These are phyloP conservation scores for Dolichopus griseipennis DNA, from an alignment of 2,888 invertebrate genomes.

Conservation along the genomic window DNA sequence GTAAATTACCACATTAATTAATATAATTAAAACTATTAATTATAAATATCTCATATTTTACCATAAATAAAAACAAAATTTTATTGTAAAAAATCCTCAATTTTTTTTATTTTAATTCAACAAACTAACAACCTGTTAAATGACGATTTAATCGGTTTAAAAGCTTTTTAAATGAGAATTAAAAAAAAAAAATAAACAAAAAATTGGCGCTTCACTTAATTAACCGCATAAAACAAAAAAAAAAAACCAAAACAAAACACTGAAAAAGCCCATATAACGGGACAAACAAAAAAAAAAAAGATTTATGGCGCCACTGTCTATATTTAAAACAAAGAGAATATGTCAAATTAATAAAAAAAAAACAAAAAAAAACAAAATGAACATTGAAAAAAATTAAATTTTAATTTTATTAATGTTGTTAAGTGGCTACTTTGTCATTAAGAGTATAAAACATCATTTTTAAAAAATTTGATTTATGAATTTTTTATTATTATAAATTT, in stretches of 20 bases:
- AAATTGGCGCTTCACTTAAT: background rate
- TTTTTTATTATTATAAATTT: background rate
- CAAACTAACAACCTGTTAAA: background rate
- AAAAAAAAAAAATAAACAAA: no score
- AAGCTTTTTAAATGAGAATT: background rate
- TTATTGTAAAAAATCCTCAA: no score
- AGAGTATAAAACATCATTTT: background rate
- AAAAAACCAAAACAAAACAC: background rate
- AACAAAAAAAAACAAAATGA: no score
- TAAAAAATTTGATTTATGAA: background rate
- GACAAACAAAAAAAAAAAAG: background rate
- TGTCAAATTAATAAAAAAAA: background rate
- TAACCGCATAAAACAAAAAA: background rate
- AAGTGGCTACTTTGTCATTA: constrained; percentile 4
- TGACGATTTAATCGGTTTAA: background rate
- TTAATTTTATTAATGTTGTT: constrained; percentile 4
- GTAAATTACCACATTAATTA: no score
- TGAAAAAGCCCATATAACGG: background rate
- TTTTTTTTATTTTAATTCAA: no score
- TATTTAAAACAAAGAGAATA: background rate
- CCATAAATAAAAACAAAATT: no score
- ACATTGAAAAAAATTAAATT: background rate
- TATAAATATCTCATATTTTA: no score
- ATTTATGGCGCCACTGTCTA: background rate
- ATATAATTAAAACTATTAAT: no score